Conservation (phyloP, 2,113 vertebrate genomes). For the Megaceryle maxima region DNA sequence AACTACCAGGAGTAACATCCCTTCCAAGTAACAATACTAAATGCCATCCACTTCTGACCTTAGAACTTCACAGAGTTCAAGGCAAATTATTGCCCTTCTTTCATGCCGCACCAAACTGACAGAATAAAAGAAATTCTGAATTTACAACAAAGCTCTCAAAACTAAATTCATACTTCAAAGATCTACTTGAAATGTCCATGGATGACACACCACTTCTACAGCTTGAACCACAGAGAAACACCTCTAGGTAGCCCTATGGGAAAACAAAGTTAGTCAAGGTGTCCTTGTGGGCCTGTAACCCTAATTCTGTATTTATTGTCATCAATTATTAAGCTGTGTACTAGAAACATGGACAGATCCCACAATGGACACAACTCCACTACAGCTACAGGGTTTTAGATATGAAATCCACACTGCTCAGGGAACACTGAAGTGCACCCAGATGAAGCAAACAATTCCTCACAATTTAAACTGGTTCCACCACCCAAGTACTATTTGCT, state of each 20-base stretch:
- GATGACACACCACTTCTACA: not conserved
- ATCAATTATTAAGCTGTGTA: not conserved
- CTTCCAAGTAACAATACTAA: not conserved
- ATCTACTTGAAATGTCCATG: rapidly evolving
- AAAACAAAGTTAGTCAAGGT: not conserved
- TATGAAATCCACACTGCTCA: not conserved
- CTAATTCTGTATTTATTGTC: not conserved
- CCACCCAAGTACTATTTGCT: not conserved
- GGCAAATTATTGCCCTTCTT: not conserved
- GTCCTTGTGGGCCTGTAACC: not conserved
- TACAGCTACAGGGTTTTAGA: not conserved
- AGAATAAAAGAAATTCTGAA: not conserved
- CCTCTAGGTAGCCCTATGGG: not conserved
- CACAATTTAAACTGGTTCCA: not conserved
- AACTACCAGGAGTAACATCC: not conserved
- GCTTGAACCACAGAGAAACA: not conserved
- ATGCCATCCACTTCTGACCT: not conserved
- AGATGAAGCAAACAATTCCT: not conserved
- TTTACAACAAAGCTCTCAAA: not conserved
- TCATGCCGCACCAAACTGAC: not conserved
- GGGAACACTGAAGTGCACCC: not conserved
- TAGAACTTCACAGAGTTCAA: not conserved
- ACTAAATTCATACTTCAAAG: not conserved
- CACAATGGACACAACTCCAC: rapidly evolving
- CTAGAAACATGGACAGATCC: not conserved